A percentile compares a stretch with the other conserved stretches of the same genome.
Conservation (phyloP, 37 sponge, comb jelly and placozoan species). For the Dysidea cf. avara region DNA sequence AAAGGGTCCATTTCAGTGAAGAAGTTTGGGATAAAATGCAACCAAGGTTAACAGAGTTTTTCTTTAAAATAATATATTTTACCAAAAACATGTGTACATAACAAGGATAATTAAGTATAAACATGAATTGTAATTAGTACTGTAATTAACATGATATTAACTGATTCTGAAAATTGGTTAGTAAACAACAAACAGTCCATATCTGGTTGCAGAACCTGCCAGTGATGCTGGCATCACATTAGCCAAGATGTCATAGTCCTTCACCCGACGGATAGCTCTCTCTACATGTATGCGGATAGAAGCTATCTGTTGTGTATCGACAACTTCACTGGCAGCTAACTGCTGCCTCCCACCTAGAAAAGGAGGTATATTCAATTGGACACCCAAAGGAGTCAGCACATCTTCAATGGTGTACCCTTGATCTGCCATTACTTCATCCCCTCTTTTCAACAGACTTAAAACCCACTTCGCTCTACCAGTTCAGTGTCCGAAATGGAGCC, state of each 20-base stretch:
- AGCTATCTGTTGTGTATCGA: conserved; percentile 3
- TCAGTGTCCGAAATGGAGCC: not conserved
- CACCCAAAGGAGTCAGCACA: not conserved
- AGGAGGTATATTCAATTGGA: conserved; percentile 5
- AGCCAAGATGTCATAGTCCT: conserved; percentile 8
- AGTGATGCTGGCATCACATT: not conserved
- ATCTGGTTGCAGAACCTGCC: not conserved
- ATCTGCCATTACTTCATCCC: conserved; percentile 8
- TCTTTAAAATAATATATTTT: not conserved
- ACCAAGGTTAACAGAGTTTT: not conserved
- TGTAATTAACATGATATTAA: no score
- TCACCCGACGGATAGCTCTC: not conserved
- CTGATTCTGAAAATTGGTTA: conserved; percentile 3
- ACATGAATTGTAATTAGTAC: no score
- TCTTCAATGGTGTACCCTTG: conserved; percentile 10
- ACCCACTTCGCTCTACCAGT: conserved; percentile 8
- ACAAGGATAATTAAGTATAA: no score
- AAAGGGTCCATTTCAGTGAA: not conserved
- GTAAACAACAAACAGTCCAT: conserved; percentile 8
- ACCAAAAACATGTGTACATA: not conserved
- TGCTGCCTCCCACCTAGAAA: not conserved
- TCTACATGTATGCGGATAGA: conserved; percentile 21
- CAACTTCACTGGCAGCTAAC: not conserved
- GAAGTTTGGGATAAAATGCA: not conserved
- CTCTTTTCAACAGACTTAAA: not conserved